Evolutionary conservation across 1,140 invertebrate genomes (phyloP).

Genomic region (Drosophila mauritiana): DNA sequence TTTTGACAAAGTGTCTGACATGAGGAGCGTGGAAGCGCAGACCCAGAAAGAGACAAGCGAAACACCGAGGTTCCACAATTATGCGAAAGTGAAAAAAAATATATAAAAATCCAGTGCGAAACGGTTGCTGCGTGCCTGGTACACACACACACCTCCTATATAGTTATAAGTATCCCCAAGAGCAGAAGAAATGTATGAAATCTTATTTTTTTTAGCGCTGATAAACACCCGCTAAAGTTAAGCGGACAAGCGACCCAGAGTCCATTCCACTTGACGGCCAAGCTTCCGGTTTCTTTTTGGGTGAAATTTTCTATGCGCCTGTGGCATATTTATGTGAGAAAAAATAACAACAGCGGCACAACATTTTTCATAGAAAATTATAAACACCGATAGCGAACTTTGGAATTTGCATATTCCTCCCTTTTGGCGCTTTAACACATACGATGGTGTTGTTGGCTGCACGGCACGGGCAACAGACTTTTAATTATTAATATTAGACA

Average conservation of each 20-base stretch:
- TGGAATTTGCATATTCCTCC: slow-evolving; percentile 71
- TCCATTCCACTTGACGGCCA: slow-evolving; percentile 67
- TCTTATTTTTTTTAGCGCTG: slow-evolving; percentile 47
- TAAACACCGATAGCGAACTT: slow-evolving; percentile 57
- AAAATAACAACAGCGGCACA: slow-evolving; percentile 35
- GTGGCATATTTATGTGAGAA: slow-evolving; percentile 79
- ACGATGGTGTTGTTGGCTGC: slow-evolving; percentile 24
- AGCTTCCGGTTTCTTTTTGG: slow-evolving; percentile 78
- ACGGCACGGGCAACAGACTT: slow-evolving; percentile 39
- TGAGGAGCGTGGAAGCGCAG: slow-evolving; percentile 77
- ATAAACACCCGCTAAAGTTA: slow-evolving; percentile 62
- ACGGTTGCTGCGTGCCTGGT: slow-evolving; percentile 56
- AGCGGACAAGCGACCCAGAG: slow-evolving; percentile 33
- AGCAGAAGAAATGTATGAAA: slow-evolving; percentile 47
- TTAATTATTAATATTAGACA: slow-evolving; percentile 75
- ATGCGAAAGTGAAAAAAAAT: slow-evolving; percentile 78
- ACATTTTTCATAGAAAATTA: slow-evolving; percentile 80
- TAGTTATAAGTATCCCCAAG: background rate
- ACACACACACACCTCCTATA: slow-evolving; percentile 14
- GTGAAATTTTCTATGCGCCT: slow-evolving; percentile 78
- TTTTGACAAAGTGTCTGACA: slow-evolving; percentile 83
- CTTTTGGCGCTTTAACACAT: slow-evolving; percentile 59
- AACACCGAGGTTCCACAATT: slow-evolving; percentile 30
- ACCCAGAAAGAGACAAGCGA: slow-evolving; percentile 29
- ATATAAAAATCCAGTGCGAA: slow-evolving; percentile 69